Conservation (phyloP, 2,113 vertebrate genomes). For the Prinia subflava region DNA sequence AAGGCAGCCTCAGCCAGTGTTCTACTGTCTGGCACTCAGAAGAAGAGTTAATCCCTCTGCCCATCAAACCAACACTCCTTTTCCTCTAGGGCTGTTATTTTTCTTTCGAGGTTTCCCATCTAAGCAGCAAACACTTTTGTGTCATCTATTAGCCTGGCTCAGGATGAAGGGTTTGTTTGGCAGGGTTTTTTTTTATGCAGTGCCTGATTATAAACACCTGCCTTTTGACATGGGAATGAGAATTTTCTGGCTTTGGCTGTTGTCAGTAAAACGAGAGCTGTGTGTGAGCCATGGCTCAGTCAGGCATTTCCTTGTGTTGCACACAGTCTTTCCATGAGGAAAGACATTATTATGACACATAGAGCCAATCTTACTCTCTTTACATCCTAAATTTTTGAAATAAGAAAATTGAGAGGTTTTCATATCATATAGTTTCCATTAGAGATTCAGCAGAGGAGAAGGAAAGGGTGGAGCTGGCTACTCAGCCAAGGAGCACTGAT, state of each 20-base stretch:
- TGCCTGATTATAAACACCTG: background rate
- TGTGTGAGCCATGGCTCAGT: background rate
- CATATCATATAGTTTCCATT: background rate
- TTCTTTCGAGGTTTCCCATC: background rate
- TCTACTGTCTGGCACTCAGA: background rate
- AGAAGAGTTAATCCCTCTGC: background rate
- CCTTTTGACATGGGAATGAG: background rate
- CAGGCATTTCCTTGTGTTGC: background rate
- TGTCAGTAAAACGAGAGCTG: background rate
- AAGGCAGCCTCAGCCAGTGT: background rate
- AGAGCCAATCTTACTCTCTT: background rate
- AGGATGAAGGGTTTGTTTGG: background rate
- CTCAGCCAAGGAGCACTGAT: background rate
- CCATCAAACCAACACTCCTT: background rate
- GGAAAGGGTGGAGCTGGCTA: background rate
- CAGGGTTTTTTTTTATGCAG: background rate
- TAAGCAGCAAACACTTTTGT: background rate
- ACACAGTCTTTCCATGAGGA: background rate
- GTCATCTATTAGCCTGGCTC: background rate
- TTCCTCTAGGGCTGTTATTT: background rate
- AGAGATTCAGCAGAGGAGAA: background rate
- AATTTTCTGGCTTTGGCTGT: background rate
- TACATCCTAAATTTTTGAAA: background rate
- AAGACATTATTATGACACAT: accelerated
- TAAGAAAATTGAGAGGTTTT: background rate